Conservation (phyloP, 1,140 invertebrate genomes). For the Drosophila willistoni region DNA sequence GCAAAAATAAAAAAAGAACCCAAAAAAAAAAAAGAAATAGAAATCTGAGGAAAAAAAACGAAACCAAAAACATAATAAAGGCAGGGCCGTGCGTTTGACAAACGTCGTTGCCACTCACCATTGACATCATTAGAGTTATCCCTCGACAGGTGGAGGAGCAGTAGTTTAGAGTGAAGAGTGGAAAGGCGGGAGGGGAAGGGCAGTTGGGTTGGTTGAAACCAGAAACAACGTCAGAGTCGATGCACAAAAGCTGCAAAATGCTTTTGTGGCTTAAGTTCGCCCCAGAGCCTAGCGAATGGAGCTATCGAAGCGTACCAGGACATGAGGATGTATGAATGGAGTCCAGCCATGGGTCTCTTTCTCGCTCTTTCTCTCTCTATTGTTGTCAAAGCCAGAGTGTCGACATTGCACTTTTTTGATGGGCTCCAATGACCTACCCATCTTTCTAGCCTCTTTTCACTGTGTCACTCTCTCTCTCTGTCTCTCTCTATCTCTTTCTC, state of each 20-base stretch:
- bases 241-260: constrained; percentile 39
- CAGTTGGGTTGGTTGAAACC: background rate
- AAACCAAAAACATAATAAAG: constrained; percentile 1
- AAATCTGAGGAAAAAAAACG: background rate
- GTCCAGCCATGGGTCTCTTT: background rate
- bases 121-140: constrained; percentile 59
- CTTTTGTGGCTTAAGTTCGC: constrained; percentile 54
- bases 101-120: constrained; percentile 31
- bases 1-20: background rate
- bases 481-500: background rate
- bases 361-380: constrained; percentile 5
- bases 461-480: background rate
- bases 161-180: background rate
- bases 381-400: constrained; percentile 32
- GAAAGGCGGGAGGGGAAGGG: background rate
- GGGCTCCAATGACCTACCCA: background rate
- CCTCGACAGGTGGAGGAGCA: constrained; percentile 3
- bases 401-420: constrained; percentile 38
- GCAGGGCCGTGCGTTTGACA: constrained; percentile 41
- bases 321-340: constrained; percentile 34
- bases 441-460: background rate
- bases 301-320: constrained; percentile 56
- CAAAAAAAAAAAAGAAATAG: constrained; percentile 1
- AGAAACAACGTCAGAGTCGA: constrained; percentile 26
- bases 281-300: constrained; percentile 25